These are phyloP conservation scores for Lysandra bellargus DNA, from an alignment of 2,888 invertebrate genomes.

Conservation along the genomic window DNA sequence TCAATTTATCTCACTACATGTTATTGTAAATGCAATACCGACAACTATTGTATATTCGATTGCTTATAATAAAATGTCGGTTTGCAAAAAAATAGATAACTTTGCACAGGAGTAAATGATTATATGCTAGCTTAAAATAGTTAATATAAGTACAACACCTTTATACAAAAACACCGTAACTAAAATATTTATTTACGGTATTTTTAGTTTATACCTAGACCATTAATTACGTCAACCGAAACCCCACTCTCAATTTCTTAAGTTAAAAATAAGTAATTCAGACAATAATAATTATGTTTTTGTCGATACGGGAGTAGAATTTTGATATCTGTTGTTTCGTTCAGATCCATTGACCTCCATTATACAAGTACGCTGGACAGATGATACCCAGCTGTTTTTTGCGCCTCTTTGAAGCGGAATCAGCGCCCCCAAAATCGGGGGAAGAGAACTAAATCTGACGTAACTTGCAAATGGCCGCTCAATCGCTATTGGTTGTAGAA, in stretches of 20 bases:
- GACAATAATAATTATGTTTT: no score
- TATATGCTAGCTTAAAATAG: neutral
- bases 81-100: neutral
- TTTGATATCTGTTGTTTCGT: neutral
- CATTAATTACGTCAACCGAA: neutral
- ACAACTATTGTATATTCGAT: neutral
- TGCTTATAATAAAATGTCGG: neutral
- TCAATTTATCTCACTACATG: neutral
- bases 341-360: neutral
- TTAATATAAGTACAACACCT: neutral
- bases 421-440: no score
- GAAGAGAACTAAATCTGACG: no score
- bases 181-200: neutral
- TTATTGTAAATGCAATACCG: neutral
- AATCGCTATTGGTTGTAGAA: no score
- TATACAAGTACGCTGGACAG: no score
- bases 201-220: neutral
- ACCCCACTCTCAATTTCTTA: neutral
- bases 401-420: no score
- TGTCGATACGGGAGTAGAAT: neutral
- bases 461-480: no score
- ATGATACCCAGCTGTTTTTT: no score
- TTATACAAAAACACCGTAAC: neutral
- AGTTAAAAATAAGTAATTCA: no score
- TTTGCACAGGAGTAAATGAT: neutral